A percentile compares a stretch with the other conserved stretches of the same genome.
phyloP scores from a whole-genome alignment of 2,797 vertebrate species.

The Coreius guichenoti region DNA sequence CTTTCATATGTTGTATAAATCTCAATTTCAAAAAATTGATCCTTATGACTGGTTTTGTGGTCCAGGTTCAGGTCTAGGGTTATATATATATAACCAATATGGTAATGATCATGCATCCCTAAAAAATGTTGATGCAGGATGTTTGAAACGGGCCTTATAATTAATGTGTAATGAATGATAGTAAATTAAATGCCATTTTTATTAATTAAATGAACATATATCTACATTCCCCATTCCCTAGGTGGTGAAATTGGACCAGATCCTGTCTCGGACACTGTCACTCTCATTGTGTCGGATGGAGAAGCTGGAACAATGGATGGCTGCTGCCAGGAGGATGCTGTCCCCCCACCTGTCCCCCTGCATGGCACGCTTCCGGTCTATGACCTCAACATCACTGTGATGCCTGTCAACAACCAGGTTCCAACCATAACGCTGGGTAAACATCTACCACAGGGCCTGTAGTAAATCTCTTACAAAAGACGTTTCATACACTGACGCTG shows the following conservation, averaged over 20 bases:
- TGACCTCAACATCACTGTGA: slow-evolving; percentile 76
- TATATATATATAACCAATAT: background rate
- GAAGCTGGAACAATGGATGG: slow-evolving; percentile 66
- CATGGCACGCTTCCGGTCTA: slow-evolving; percentile 77
- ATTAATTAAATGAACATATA: background rate
- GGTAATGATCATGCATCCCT: background rate
- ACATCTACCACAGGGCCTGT: background rate
- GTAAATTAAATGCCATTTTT: background rate
- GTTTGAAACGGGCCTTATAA: background rate
- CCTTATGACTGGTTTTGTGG: too few relatives aligned
- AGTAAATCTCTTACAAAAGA: slow-evolving; percentile 3
- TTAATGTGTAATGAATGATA: background rate
- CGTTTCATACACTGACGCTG: background rate
- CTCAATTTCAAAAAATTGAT: too few relatives aligned
- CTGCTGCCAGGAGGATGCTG: slow-evolving; percentile 74
- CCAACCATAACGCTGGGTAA: slow-evolving; percentile 69
- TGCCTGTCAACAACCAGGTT: slow-evolving; percentile 76
- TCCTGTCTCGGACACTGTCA: slow-evolving; percentile 67
- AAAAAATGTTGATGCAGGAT: background rate
- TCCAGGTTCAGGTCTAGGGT: too few relatives aligned
- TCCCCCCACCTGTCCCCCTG: slow-evolving; percentile 70
- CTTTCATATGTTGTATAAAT: too few relatives aligned
- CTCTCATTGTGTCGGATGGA: slow-evolving; percentile 78
- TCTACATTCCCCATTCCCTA: slow-evolving; percentile 36
- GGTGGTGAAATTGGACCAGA: slow-evolving; percentile 77